Evolutionary conservation across 2,797 vertebrate species (phyloP).

Genomic region (Enteromius treurensis): DNA sequence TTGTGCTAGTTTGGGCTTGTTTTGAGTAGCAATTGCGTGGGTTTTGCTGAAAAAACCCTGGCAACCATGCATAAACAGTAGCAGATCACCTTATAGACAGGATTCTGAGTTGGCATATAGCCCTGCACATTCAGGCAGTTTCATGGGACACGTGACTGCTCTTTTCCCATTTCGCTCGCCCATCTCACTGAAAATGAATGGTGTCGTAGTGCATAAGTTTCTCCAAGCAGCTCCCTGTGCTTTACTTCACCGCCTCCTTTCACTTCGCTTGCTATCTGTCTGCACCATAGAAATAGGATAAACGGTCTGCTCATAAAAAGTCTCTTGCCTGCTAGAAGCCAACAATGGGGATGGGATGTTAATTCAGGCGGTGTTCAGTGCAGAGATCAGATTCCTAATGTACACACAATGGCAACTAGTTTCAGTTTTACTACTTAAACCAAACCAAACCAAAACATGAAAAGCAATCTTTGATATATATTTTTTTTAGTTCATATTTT

Average conservation of each 20-base stretch:
- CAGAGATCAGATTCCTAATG: neutral
- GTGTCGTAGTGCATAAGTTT: constrained; percentile 3
- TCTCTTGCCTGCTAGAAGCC: neutral
- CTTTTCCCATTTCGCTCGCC: neutral
- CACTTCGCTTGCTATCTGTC: neutral
- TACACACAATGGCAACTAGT: neutral
- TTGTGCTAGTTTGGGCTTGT: too few species aligned
- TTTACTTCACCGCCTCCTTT: neutral
- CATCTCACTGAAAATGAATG: constrained; percentile 13
- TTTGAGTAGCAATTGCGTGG: too few species aligned
- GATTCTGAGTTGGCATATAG: neutral
- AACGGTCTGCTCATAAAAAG: neutral
- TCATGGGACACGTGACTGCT: neutral
- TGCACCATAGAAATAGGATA: constrained; percentile 11
- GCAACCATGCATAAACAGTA: neutral
- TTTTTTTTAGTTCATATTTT: neutral
- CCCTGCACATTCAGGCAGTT: constrained; percentile 4
- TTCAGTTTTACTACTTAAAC: neutral
- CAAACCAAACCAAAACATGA: neutral
- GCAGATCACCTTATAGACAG: neutral
- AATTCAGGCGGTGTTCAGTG: neutral
- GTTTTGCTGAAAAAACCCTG: too few species aligned
- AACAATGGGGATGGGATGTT: neutral
- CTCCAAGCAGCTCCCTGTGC: neutral
- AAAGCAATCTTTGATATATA: neutral